Conservation (phyloP, 2,113 vertebrate species). For the Pterocles gutturalis region DNA sequence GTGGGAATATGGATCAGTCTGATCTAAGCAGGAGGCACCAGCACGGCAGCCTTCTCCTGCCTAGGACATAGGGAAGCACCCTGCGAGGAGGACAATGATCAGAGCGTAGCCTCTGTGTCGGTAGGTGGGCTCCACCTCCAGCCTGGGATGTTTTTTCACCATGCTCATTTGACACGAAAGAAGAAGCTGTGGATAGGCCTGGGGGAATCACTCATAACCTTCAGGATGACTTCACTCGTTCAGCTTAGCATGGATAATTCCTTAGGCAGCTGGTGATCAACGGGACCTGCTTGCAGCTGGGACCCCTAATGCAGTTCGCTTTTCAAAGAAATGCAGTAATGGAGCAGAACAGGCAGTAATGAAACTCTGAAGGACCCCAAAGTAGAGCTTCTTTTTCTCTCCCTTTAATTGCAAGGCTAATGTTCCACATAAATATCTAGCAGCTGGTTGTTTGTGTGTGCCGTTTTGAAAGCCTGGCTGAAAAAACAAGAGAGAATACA, state of each 20-base stretch:
- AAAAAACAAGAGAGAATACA: constrained; percentile 49
- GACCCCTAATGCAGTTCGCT: not conserved
- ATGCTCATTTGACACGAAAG: not conserved
- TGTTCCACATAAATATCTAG: constrained; percentile 55
- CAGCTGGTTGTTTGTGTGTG: constrained; percentile 61
- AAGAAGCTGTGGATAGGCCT: not conserved
- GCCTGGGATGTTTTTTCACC: not conserved
- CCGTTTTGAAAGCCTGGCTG: constrained; percentile 42
- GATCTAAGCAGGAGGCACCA: not conserved
- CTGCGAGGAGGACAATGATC: rapidly evolving
- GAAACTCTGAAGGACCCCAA: constrained; percentile 18
- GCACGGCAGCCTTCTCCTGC: not conserved
- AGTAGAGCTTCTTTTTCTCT: constrained; percentile 35
- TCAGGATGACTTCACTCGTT: not conserved
- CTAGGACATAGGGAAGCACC: not conserved
- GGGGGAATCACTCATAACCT: not conserved
- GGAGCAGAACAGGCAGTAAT: constrained; percentile 22
- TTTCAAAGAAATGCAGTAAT: not conserved
- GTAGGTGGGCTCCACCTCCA: not conserved
- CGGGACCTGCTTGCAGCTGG: constrained; percentile 25
- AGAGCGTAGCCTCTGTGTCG: not conserved
- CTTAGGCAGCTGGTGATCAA: constrained; percentile 4
- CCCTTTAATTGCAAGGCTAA: constrained; percentile 57
- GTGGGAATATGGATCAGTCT: not conserved
- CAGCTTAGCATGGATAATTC: not conserved